Percentiles rank a stretch among this genome's conserved stretches.
These are phyloP conservation scores for Eclectus roratus DNA, from an alignment of 2,113 vertebrate genomes.

Conservation along the genomic window DNA sequence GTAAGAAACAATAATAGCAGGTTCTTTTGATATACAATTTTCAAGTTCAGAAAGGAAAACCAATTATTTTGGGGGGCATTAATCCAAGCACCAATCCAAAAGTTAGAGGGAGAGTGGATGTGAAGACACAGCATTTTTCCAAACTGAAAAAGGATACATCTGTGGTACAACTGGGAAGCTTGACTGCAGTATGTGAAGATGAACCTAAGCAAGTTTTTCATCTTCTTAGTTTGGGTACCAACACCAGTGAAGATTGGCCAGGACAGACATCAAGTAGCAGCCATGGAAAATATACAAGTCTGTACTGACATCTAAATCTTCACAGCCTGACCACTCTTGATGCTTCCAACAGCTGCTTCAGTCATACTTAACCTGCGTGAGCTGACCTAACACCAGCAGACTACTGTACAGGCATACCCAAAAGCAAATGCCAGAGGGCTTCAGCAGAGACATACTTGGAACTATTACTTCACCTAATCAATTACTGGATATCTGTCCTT, in stretches of 20 bases:
- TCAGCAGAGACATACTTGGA: not conserved
- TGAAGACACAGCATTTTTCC: not conserved
- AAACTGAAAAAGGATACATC: not conserved
- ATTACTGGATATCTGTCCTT: not conserved
- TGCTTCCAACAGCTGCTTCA: not conserved
- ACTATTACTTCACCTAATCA: not conserved
- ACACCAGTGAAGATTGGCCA: not conserved
- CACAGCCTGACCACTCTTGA: not conserved
- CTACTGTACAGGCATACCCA: not conserved
- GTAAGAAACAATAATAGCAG: not conserved
- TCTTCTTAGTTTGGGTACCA: not conserved
- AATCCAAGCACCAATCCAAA: not conserved
- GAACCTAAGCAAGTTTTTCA: not conserved
- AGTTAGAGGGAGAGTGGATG: not conserved
- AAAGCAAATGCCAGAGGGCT: not conserved
- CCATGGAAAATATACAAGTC: not conserved
- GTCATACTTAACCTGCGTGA: not conserved
- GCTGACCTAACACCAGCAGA: not conserved
- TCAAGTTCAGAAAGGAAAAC: not conserved
- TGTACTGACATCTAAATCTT: not conserved
- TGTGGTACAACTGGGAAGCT: not conserved
- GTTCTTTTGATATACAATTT: not conserved
- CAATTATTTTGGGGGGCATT: not conserved
- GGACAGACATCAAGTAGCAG: not conserved
- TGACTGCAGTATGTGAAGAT: not conserved